phyloP scores from a whole-genome alignment of 2,113 vertebrate genomes.

The Bubalus kerabau region DNA sequence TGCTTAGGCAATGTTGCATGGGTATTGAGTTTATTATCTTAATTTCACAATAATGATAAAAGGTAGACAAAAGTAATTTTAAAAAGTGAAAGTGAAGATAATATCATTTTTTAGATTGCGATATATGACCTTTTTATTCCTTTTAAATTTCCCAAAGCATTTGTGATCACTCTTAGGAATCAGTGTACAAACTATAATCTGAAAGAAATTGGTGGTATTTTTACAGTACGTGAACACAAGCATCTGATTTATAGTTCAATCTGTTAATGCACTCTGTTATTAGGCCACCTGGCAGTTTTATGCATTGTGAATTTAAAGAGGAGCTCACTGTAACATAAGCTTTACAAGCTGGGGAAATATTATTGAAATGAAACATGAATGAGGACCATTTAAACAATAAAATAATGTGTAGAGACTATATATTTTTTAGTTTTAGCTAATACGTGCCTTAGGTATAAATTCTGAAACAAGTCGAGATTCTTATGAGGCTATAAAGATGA shows the following conservation, averaged over 20 bases:
- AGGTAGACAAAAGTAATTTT: conserved; percentile 36
- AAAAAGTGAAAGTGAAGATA: conserved; percentile 17
- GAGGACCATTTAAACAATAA: conserved; percentile 87
- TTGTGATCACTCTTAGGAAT: conserved; percentile 73
- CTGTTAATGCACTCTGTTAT: conserved; percentile 89
- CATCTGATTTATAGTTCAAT: conserved; percentile 88
- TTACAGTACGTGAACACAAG: conserved; percentile 84
- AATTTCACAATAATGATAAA: conserved; percentile 24
- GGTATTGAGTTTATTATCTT: background rate
- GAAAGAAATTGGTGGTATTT: conserved; percentile 82
- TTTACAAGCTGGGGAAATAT: conserved; percentile 88
- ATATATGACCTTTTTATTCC: conserved; percentile 54
- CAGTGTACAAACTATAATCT: conserved; percentile 79
- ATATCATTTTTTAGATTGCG: conserved; percentile 43
- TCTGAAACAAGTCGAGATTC: conserved; percentile 75
- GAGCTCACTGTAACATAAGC: conserved; percentile 87
- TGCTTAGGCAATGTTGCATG: background rate
- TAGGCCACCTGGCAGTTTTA: conserved; percentile 89
- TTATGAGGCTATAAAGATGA: conserved; percentile 62
- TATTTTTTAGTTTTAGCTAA: conserved; percentile 84
- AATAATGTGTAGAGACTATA: conserved; percentile 83
- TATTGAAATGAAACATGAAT: conserved; percentile 90
- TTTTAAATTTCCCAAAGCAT: conserved; percentile 72
- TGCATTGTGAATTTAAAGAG: conserved; percentile 90
- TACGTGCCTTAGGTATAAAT: conserved; percentile 77